Evolutionary conservation across 2,797 vertebrate genomes (phyloP).

Genomic region (Muraenolepis orangiensis): DNA sequence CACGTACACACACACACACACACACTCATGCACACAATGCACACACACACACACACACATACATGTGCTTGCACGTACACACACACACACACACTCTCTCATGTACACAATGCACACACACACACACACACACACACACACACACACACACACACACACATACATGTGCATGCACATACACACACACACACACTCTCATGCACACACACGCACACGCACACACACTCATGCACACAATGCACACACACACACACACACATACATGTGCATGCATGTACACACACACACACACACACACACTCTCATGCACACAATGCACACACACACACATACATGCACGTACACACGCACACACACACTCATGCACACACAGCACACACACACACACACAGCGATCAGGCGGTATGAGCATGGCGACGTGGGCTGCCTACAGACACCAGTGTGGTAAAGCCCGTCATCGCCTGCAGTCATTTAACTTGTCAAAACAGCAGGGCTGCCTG

Average conservation of each 20-base stretch:
- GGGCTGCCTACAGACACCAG: slow-evolving; percentile 65
- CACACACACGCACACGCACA: slow-evolving; percentile 18
- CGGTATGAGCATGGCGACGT: slow-evolving; percentile 54
- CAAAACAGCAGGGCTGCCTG: slow-evolving; percentile 64
- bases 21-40: neutral
- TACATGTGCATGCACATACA: neutral
- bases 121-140: slow-evolving; percentile 8
- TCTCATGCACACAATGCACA: slow-evolving; percentile 2
- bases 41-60: neutral
- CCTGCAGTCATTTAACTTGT: slow-evolving; percentile 74
- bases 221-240: slow-evolving; percentile 22
- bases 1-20: too few relatives aligned
- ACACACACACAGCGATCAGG: slow-evolving; percentile 29
- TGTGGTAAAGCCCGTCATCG: slow-evolving; percentile 59
- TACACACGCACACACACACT: slow-evolving; percentile 23
- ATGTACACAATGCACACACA: slow-evolving; percentile 16
- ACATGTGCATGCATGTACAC: neutral
- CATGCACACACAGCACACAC: slow-evolving; percentile 14
- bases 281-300: neutral
- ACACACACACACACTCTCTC: slow-evolving; percentile 25
- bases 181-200: neutral
- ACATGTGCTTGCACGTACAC: too few relatives aligned
- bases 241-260: too few relatives aligned
- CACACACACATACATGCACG: slow-evolving; percentile 1
- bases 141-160: neutral